phyloP scores from a whole-genome alignment of 2,888 invertebrate genomes.

The Leptothorax acervorum region DNA sequence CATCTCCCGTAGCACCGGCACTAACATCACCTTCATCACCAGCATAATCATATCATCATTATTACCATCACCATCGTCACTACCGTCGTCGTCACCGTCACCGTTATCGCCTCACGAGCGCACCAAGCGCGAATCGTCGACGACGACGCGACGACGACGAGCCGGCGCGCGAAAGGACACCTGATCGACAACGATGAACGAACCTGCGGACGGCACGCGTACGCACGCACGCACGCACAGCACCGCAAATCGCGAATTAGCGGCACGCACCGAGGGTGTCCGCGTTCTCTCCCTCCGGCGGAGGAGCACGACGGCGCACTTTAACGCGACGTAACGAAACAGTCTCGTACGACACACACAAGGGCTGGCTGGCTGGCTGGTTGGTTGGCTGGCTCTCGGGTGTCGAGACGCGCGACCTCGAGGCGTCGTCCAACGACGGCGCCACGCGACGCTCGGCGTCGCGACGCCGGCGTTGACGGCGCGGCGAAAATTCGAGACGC shows the following conservation, averaged over 20 bases:
- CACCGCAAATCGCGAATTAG: conserved; percentile 12
- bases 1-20: conserved; percentile 33
- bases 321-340: conserved; percentile 12
- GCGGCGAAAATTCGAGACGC: conserved; percentile 53
- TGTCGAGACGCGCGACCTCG: conserved; percentile 67
- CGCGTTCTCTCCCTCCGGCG: conserved; percentile 1
- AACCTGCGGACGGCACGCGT: background rate
- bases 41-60: background rate
- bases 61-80: conserved; percentile 45
- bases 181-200: background rate
- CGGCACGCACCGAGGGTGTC: conserved; percentile 57
- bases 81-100: conserved; percentile 59
- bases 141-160: conserved; percentile 1
- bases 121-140: conserved; percentile 25
- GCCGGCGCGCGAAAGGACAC: conserved; percentile 21
- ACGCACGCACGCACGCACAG: conserved; percentile 20
- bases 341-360: conserved; percentile 17
- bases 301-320: conserved; percentile 7
- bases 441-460: conserved; percentile 73
- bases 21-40: conserved; percentile 30
- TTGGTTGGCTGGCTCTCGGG: conserved; percentile 48
- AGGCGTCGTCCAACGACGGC: conserved; percentile 75
- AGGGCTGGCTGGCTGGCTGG: conserved; percentile 46
- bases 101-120: background rate
- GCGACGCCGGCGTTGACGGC: conserved; percentile 62